phyloP scores from a whole-genome alignment of 1,140 invertebrate species.

The Diorhabda carinulata region DNA sequence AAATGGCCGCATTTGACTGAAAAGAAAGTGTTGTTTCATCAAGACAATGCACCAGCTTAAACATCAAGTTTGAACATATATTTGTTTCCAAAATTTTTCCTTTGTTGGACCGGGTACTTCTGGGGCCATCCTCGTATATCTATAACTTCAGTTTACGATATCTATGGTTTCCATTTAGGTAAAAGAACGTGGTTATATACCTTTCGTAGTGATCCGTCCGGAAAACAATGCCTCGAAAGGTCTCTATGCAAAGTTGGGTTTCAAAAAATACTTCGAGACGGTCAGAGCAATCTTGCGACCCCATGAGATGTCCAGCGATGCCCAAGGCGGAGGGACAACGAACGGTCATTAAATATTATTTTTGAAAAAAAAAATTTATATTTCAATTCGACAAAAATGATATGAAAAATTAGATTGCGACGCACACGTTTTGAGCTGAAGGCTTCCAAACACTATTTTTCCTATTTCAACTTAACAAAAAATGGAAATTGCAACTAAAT shows the following conservation, averaged over 20 bases:
- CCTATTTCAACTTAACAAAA: conserved; percentile 4
- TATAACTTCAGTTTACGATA: no score
- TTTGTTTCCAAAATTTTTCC: no score
- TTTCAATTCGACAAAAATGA: conserved; percentile 7
- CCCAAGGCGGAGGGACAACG: conserved; percentile 38
- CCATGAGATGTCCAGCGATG: conserved; percentile 35
- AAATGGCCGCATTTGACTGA: no score
- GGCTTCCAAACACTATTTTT: conserved; percentile 17
- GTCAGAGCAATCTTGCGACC: conserved; percentile 71
- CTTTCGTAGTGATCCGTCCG: conserved; percentile 80
- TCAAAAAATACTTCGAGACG: conserved; percentile 70
- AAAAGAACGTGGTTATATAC: conserved; percentile 69
- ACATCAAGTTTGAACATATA: no score
- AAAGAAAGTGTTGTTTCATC: no score
- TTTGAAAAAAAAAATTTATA: conserved; percentile 3
- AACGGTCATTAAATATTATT: neutral
- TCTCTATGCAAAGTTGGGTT: conserved; percentile 74
- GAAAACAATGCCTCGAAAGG: conserved; percentile 78
- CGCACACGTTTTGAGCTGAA: conserved; percentile 14
- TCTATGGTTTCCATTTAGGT: conserved; percentile 40
- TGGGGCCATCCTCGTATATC: no score
- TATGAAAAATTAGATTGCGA: conserved; percentile 12
- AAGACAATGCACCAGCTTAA: no score
- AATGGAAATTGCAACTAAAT: neutral
- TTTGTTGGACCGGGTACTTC: no score